Evolutionary conservation across 2,797 vertebrate species (phyloP), one percentile per base, ranked within the genome.

Genomic region (Artibeus jamaicensis): DNA sequence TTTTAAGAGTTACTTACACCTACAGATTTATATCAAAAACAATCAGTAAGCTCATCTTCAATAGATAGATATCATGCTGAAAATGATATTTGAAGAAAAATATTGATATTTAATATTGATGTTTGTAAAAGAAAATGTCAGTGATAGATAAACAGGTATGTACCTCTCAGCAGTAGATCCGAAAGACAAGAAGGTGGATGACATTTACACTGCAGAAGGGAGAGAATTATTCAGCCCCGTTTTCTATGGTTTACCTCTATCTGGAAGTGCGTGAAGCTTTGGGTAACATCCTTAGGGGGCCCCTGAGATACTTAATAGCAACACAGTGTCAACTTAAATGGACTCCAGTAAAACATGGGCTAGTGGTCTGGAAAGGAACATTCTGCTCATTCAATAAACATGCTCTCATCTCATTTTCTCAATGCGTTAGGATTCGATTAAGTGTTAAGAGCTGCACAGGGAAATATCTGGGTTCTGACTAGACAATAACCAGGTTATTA

Each of bases 401-500:
- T 97, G 57, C 16, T 37, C 62, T 57, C 5, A 0, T 24, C 26
- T 94, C 29, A 59, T 96, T 90, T 87, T 94, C 86, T 46, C 97
- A 96, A 97, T 91, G 44, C 53, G 88, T 97, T 39, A 96, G 94
- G 74, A 76, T 96, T 97, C 2, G 21, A 48, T 89, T 76, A 95
- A 55, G 37, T 76, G 44, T 42, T 95, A 62, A 96, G 53, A 22
- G 71, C 26, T 95, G 74, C 71, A 94, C 81, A 93, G 67, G 89
- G 76, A 96, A 24, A 97, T 74, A 19, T 88, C 91, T 62, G 92
- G 50, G 55, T 90, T 78, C 5, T 86, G 87, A 93, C 96, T 65
- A 93, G 57, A 91, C 26, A 92, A 90, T 77, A 97, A 94, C 57
- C 65, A 50, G 55, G 29, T 94, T 95, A 92, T 93, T 73, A 95